These are phyloP conservation scores for Ormyrus nitidulus DNA, from an alignment of 2,888 invertebrate genomes.

Conservation along the genomic window DNA sequence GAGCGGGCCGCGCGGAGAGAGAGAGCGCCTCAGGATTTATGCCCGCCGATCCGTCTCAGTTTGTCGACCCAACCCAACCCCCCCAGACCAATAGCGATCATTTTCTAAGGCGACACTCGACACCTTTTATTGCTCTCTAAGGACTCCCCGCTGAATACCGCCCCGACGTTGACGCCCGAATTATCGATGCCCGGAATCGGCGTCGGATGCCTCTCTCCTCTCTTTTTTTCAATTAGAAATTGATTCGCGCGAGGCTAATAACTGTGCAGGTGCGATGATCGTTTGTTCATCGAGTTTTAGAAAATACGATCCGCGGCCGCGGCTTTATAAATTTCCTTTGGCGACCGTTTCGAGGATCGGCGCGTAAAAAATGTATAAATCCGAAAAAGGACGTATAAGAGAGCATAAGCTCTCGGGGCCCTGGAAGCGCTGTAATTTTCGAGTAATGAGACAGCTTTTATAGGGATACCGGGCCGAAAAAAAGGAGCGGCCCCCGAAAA, in stretches of 20 bases:
- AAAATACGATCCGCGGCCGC: no score
- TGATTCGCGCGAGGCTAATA: no score
- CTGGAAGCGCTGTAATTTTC: slow-evolving; percentile 55
- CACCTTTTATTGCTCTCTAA: slow-evolving; percentile 26
- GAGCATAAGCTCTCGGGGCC: not conserved
- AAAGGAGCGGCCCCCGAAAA: not conserved
- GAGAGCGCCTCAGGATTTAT: slow-evolving; percentile 67
- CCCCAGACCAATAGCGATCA: slow-evolving; percentile 10
- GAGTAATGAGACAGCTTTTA: slow-evolving; percentile 57
- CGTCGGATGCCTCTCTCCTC: no score
- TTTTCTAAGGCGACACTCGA: slow-evolving; percentile 3
- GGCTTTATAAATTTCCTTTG: slow-evolving; percentile 41
- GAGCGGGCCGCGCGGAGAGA: slow-evolving; percentile 52
- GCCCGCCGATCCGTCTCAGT: slow-evolving; percentile 73
- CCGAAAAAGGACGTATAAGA: slow-evolving; percentile 9
- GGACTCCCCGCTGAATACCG: slow-evolving; percentile 43
- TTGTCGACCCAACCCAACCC: slow-evolving; percentile 59
- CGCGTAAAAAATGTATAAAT: slow-evolving; percentile 13
- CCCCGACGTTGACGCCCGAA: slow-evolving; percentile 34
- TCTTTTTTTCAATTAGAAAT: no score
- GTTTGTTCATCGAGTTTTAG: no score
- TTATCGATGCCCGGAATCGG: slow-evolving; percentile 1
- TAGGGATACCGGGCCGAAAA: slow-evolving; percentile 24
- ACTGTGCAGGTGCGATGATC: no score
- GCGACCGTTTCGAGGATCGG: not conserved